Evolutionary conservation across 1,140 invertebrate species (phyloP).

Genomic region (Papilio glaucus): DNA sequence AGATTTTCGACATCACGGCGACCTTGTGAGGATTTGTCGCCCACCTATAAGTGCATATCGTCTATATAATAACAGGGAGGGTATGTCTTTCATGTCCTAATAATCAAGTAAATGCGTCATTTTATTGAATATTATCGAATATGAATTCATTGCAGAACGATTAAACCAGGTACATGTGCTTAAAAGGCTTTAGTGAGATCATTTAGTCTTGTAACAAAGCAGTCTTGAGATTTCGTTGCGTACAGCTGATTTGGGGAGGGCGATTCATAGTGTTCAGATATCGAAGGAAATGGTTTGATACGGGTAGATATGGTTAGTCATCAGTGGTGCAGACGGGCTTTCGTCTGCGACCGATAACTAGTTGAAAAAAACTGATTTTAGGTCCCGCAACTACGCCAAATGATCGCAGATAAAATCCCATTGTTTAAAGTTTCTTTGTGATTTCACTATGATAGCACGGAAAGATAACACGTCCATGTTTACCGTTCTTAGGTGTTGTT

Average conservation of each 20-base stretch:
- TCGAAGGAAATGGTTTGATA: conserved; percentile 72
- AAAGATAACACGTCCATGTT: conserved; percentile 73
- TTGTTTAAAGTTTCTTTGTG: conserved; percentile 77
- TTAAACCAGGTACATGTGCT: conserved; percentile 43
- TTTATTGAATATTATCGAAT: conserved; percentile 75
- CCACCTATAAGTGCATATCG: conserved; percentile 71
- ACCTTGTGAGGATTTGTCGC: conserved; percentile 78
- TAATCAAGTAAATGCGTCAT: conserved; percentile 82
- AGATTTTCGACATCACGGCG: conserved; percentile 77
- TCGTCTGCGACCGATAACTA: conserved; percentile 57
- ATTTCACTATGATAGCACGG: conserved; percentile 64
- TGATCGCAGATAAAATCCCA: conserved; percentile 67
- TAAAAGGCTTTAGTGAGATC: conserved; percentile 38
- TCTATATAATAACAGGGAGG: conserved; percentile 80
- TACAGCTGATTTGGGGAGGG: conserved; percentile 75
- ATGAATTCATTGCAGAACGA: conserved; percentile 54
- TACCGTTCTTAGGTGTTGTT: conserved; percentile 58
- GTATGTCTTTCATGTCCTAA: conserved; percentile 79
- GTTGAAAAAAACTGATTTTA: conserved; percentile 55
- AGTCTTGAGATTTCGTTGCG: conserved; percentile 54
- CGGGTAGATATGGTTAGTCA: conserved; percentile 77
- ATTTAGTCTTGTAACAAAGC: conserved; percentile 38
- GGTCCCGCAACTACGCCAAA: conserved; percentile 58
- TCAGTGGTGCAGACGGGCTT: conserved; percentile 68
- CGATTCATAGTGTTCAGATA: conserved; percentile 62